These are phyloP conservation scores for Arion vulgaris DNA, from an alignment of 1,140 invertebrate species.

Conservation along the genomic window DNA sequence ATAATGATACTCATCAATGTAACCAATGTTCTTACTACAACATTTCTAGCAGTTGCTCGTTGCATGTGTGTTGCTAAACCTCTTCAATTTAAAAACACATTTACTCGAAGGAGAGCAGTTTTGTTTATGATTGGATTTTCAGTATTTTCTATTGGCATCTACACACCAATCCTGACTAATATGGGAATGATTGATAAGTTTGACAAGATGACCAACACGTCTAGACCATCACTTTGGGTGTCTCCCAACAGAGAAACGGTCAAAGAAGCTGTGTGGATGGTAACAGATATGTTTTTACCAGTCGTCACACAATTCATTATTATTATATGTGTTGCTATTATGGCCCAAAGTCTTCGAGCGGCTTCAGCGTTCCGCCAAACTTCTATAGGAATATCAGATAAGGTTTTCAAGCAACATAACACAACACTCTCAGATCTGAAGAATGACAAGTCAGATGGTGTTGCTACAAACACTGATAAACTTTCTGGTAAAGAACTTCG, in stretches of 20 bases:
- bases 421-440: neutral
- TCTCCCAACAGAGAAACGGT: neutral
- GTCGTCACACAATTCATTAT: neutral
- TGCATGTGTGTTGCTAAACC: no score
- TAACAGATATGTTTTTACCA: neutral
- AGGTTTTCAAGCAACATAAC: neutral
- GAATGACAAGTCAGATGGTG: neutral
- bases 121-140: neutral
- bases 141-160: neutral
- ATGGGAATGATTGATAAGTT: neutral
- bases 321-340: neutral
- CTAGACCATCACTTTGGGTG: neutral
- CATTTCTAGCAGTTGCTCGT: no score
- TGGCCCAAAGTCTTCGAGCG: neutral
- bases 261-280: neutral
- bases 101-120: neutral
- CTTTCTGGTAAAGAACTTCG: no score
- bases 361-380: neutral
- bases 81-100: constrained; percentile 8
- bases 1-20: neutral
- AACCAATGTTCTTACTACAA: neutral
- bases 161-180: neutral
- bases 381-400: neutral
- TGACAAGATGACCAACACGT: neutral
- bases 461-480: neutral